Conservation (phyloP, 2,888 invertebrate genomes). For the Lochmaea crataegi region DNA sequence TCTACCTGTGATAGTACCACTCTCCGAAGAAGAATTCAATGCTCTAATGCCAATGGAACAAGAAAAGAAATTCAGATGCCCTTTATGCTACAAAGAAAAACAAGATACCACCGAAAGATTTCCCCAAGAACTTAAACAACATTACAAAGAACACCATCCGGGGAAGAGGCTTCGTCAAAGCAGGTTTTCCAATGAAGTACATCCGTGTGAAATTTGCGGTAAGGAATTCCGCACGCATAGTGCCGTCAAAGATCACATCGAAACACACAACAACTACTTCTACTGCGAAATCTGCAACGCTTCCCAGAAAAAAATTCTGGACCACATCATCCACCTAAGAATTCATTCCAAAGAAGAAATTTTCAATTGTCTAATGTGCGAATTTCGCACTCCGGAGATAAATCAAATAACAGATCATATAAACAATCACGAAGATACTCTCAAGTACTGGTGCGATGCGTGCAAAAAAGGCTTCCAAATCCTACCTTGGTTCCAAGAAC, state of each 20-base stretch:
- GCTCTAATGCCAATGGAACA: constrained; percentile 39
- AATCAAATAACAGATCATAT: constrained; percentile 60
- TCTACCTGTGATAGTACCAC: constrained; percentile 39
- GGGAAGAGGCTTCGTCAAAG: constrained; percentile 55
- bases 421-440: constrained; percentile 58
- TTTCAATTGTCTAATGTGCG: constrained; percentile 62
- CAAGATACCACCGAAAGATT: constrained; percentile 53
- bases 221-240: constrained; percentile 58
- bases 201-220: constrained; percentile 61
- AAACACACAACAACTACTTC: constrained; percentile 62
- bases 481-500: constrained; percentile 69
- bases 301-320: constrained; percentile 60
- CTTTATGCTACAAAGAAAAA: constrained; percentile 53
- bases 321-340: constrained; percentile 61
- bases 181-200: constrained; percentile 49
- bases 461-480: constrained; percentile 71
- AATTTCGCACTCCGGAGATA: constrained; percentile 58
- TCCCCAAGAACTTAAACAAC: constrained; percentile 52
- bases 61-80: constrained; percentile 51
- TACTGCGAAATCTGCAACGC: constrained; percentile 61
- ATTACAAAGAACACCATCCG: constrained; percentile 55
- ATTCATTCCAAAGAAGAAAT: constrained; percentile 58
- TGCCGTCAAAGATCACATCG: constrained; percentile 60
- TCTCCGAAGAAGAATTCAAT: constrained; percentile 44
- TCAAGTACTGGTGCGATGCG: constrained; percentile 68